Percentiles rank a stretch among this genome's conserved stretches.
Conservation (phyloP, 2,888 invertebrate species). For the Leucophenga montana region DNA sequence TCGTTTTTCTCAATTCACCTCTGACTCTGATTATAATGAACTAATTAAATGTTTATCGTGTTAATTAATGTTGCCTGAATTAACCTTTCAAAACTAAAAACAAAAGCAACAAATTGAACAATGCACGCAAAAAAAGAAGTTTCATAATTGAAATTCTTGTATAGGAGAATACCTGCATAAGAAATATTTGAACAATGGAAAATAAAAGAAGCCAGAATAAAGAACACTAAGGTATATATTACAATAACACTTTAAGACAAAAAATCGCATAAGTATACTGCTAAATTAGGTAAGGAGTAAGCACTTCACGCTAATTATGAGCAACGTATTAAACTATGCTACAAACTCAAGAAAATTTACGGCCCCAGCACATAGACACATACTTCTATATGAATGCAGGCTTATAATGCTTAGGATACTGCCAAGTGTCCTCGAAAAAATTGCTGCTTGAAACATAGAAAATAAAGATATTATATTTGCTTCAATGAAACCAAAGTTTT, state of each 20-base stretch:
- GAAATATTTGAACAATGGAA: too few species aligned
- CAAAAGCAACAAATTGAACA: constrained; percentile 30
- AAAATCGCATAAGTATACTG: background rate
- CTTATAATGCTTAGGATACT: too few species aligned
- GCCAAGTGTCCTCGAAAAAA: too few species aligned
- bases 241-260: constrained; percentile 9
- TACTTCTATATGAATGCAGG: too few species aligned
- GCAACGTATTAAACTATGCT: constrained; percentile 27
- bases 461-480: background rate
- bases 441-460: background rate
- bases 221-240: constrained; percentile 33
- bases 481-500: too few species aligned
- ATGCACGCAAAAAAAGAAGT: constrained; percentile 16
- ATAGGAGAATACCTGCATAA: too few species aligned
- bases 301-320: constrained; percentile 28
- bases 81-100: constrained; percentile 43
- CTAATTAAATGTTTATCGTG: constrained; percentile 32
- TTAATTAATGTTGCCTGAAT: constrained; percentile 59
- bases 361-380: background rate
- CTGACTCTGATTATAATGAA: too few species aligned
- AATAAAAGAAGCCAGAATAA: constrained; percentile 24
- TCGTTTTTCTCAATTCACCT: too few species aligned
- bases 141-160: too few species aligned
- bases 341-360: background rate
- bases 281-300: constrained; percentile 11